A percentile compares a stretch with the other conserved stretches of the same genome.
Evolutionary conservation across 2,113 vertebrate genomes (phyloP).

Genomic region (Gobio gobio): DNA sequence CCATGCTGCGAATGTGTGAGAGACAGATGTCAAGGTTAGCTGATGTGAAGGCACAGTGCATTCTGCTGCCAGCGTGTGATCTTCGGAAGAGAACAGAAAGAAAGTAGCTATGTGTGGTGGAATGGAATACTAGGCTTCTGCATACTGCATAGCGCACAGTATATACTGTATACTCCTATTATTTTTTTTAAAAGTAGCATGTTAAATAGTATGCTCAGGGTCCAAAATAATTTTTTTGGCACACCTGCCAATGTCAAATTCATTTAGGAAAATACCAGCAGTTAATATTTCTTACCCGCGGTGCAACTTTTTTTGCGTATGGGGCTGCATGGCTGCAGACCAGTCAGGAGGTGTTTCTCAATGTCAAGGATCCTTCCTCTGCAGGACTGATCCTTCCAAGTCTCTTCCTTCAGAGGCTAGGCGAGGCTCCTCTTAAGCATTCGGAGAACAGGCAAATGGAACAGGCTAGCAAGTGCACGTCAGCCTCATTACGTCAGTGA

Average conservation of each 20-base stretch:
- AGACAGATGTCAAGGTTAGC: conserved; percentile 46
- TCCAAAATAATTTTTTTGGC: neutral
- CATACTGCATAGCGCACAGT: neutral
- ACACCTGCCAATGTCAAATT: neutral
- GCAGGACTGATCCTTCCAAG: too few species aligned
- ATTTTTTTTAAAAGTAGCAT: neutral
- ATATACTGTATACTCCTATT: neutral
- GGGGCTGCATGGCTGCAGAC: too few species aligned
- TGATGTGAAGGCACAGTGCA: neutral
- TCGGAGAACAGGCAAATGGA: too few species aligned
- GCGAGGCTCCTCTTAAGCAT: too few species aligned
- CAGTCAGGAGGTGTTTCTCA: too few species aligned
- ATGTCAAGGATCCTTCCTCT: too few species aligned
- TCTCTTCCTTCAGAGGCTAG: too few species aligned
- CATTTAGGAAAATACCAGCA: neutral
- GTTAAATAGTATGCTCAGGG: neutral
- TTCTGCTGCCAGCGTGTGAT: neutral
- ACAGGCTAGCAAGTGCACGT: too few species aligned
- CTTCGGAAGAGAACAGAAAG: neutral
- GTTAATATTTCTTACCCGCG: neutral
- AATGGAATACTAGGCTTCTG: neutral
- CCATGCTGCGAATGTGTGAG: conserved; percentile 34
- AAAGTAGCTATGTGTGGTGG: neutral
- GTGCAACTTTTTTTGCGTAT: too few species aligned
- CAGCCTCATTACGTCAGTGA: too few species aligned